Base-by-base conservation (phyloP, 2,888 invertebrate genomes). In the Aspidiotus destructor region DNA sequence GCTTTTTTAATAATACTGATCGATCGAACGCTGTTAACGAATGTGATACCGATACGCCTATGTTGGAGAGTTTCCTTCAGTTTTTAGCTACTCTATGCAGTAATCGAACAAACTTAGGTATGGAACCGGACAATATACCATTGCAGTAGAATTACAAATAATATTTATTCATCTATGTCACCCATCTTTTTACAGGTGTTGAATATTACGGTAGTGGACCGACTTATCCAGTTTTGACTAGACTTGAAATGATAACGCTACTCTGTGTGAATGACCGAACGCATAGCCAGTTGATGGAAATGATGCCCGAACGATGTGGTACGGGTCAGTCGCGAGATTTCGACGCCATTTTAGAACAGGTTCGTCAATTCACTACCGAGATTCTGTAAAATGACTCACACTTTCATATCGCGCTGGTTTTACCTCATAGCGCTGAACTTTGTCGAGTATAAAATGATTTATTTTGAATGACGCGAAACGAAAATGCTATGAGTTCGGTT, bases 291-390 rank as follows among this genome's bases (percentile, higher is more conserved):
- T 81, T 98, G 60, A 86, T 93, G 78, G 97, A 97, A 78, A 81
- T 92, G 70, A 92, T 98, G 90, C 97, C 97, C 0, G 97, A 97
- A 79, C 83, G 93, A 28, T 94, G 93, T 72, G 94, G 94, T n/a
- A 91, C 89, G 74, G 87, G 89, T 17, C 90, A 90, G 77, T 89
- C 89, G 60, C 84, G 88, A 75, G 92, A 71, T 62, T 70, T 71
- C 69, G 71, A 71, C 60, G 65, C 63, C 15, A 58, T 70, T 57
- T 58, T 71, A 40, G 42, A 63, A 57, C 60, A 63, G 60, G 71
- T 65, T 28, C 5, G 28, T 28, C 28, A 28, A 28, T 28, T 28
- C 5, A 28, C 28, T 28, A 5, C 28, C 5, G 28, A 28, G 28
- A 28, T 28, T 28, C 28, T 28, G 28, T 28, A 28, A 28, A 28